Evolutionary conservation across 1,140 invertebrate genomes (phyloP).

Genomic region (Diabrotica undecimpunctata): DNA sequence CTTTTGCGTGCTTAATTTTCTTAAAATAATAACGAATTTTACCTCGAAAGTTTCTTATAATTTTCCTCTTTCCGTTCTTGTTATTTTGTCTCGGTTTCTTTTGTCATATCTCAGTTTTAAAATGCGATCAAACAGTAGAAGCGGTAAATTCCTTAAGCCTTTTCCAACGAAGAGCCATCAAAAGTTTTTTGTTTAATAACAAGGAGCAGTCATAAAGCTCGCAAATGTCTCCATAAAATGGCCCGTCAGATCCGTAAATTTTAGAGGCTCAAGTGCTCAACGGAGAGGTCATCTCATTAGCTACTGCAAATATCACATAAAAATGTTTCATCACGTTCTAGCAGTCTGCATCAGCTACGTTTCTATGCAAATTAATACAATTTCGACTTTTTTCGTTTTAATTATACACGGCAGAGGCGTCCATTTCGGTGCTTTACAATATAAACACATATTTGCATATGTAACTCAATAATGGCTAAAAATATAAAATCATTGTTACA

Average conservation of each 20-base stretch:
- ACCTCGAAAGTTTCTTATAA: no score
- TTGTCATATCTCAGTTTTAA: no score
- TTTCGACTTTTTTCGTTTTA: slow-evolving; percentile 20
- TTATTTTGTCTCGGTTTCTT: no score
- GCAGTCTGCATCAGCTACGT: slow-evolving; percentile 6
- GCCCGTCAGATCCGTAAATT: slow-evolving; percentile 18
- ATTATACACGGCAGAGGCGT: slow-evolving; percentile 18
- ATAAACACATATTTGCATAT: no score
- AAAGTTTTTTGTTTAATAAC: slow-evolving; percentile 18
- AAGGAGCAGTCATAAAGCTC: slow-evolving; percentile 23
- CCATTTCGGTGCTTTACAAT: no score
- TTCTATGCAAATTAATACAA: slow-evolving; percentile 24
- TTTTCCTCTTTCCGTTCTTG: no score
- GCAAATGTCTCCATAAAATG: slow-evolving; percentile 14
- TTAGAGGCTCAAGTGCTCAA: slow-evolving; percentile 7
- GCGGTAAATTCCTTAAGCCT: slow-evolving; percentile 1
- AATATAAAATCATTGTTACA: no score
- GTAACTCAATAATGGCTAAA: no score
- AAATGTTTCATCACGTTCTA: slow-evolving; percentile 26
- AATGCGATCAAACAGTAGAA: no score
- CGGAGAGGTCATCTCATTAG: slow-evolving; percentile 26
- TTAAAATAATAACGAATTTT: no score
- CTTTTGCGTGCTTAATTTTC: no score
- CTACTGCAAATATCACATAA: slow-evolving; percentile 21
- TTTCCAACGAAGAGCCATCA: neutral